A percentile compares a stretch with the other conserved stretches of the same genome.
phyloP scores from a whole-genome alignment of 2,113 vertebrate genomes.

The Petrocephalus microphthalmus region DNA sequence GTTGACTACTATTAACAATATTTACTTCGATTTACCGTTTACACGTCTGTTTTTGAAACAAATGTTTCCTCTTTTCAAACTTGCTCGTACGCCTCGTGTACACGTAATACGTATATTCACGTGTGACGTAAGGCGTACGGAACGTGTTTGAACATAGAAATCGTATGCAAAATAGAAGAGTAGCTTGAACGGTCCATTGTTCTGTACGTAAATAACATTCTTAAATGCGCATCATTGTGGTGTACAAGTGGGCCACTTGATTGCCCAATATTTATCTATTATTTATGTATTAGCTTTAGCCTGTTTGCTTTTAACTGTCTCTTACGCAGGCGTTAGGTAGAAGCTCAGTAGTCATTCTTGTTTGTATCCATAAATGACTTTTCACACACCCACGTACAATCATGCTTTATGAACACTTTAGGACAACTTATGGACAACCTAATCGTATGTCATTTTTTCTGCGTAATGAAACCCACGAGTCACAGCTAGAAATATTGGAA shows the following conservation, averaged over 20 bases:
- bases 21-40: not conserved
- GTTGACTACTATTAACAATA: not conserved
- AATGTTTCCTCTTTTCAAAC: conserved; percentile 20
- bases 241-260: not conserved
- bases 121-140: conserved; percentile 8
- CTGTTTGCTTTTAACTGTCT: not conserved
- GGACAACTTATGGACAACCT: not conserved
- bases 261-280: not conserved
- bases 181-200: not conserved
- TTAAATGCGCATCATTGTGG: not conserved
- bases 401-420: not conserved
- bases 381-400: not conserved
- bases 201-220: not conserved
- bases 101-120: conserved; percentile 1
- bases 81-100: not conserved
- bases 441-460: not conserved
- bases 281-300: not conserved
- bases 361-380: not conserved
- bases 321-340: not conserved
- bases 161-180: not conserved
- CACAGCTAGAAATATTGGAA: not conserved
- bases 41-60: conserved; percentile 5
- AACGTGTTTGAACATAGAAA: not conserved
- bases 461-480: not conserved
- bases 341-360: not conserved